Evolutionary conservation across 2,888 invertebrate species (phyloP).

Genomic region (Calephelis perditalis): DNA sequence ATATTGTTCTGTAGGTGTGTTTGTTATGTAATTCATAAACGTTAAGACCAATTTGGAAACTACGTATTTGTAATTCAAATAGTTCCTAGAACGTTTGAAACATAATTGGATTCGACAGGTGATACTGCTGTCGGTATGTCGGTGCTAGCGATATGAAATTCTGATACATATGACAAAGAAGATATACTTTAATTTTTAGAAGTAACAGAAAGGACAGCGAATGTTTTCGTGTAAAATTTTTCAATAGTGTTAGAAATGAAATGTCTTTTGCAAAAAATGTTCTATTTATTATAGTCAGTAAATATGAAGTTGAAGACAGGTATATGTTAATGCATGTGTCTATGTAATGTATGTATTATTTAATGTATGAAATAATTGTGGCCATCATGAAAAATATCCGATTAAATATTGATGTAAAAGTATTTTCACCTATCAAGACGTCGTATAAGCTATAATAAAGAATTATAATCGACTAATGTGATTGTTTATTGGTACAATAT

Average conservation of each 20-base stretch:
- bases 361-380: background rate
- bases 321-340: constrained; percentile 4
- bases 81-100: no score
- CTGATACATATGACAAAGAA: no score
- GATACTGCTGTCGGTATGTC: no score
- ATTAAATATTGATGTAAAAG: constrained; percentile 13
- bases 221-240: background rate
- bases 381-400: background rate
- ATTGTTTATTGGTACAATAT: background rate
- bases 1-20: no score
- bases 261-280: constrained; percentile 1
- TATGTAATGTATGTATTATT: constrained; percentile 1
- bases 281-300: background rate
- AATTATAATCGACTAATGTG: constrained; percentile 13
- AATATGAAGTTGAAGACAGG: background rate
- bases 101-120: no score
- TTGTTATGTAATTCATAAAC: no score
- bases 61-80: no score
- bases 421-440: constrained; percentile 19
- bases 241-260: background rate
- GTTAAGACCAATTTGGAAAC: no score
- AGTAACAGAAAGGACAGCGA: background rate
- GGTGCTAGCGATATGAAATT: no score
- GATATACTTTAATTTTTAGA: no score
- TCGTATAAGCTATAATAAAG: constrained; percentile 21